Conservation (phyloP, 2,888 invertebrate species). For the Stenodera caucasica region DNA sequence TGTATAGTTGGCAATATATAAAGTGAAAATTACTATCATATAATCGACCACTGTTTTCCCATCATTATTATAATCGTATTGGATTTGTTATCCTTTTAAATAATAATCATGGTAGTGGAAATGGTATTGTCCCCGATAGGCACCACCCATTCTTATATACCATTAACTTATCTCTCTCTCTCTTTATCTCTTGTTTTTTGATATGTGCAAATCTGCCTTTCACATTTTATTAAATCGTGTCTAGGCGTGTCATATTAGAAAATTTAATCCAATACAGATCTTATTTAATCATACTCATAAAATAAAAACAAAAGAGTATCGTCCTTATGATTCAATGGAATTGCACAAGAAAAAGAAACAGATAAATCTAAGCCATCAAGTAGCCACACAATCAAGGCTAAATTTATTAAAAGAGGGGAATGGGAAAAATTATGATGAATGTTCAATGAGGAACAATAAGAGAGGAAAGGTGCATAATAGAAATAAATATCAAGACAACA, state of each 20-base stretch:
- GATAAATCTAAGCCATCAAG: background rate
- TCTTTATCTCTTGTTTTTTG: no score
- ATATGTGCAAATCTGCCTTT: constrained; percentile 35
- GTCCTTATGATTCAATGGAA: background rate
- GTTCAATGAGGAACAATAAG: background rate
- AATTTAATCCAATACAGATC: constrained; percentile 4
- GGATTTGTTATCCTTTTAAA: background rate
- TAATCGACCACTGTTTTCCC: background rate
- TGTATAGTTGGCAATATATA: background rate
- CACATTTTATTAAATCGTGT: constrained; percentile 37
- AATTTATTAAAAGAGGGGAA: no score
- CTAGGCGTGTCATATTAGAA: constrained; percentile 35
- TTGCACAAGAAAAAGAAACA: background rate
- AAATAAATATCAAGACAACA: background rate
- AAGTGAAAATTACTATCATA: no score
- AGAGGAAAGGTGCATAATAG: no score
- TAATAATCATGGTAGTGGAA: constrained; percentile 11
- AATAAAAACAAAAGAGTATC: background rate
- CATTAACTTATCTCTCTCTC: constrained; percentile 6
- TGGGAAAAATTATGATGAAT: background rate
- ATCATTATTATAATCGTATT: background rate
- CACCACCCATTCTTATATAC: constrained; percentile 37
- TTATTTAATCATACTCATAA: background rate
- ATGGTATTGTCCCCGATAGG: constrained; percentile 32
- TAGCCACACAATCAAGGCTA: background rate